Evolutionary conservation across 92 coral and sea anemone genomes (phyloP), one percentile per base, ranked within the genome.

Genomic region (Actinernus sp.): DNA sequence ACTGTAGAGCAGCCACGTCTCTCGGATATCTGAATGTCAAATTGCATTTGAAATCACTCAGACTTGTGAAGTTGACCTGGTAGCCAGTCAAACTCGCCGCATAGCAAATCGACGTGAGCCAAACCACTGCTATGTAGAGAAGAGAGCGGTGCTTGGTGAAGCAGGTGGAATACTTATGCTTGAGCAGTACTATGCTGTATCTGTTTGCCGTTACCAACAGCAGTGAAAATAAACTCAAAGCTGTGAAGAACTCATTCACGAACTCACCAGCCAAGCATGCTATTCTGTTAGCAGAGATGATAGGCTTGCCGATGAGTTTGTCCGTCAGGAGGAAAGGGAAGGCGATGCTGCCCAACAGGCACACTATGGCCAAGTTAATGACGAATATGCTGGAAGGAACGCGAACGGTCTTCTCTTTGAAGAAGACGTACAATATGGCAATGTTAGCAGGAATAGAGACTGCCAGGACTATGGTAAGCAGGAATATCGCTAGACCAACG

Each of bases 371-470:
- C 13, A 89, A 27, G 52, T 84, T 89, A 2, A 81, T 23, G 49
- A 89, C 75, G 55, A 77, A 83, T 31, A 84, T 33, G 12, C 83
- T 73, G 1, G 96, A 74, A 51, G 88, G 33, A 44, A 58, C 76
- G 7, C 88, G 79, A 0, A 79, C 50, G 27, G 73, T 72, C 61
- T 62, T 74, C 26, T 89, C 96, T 32, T 69, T 79, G 48, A 58
- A 46, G 68, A 84, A 70, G 68, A 87, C 92, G 65, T 63, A 84
- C 43, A 84, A 62, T 11, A 89, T 65, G 11, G 76, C 76, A 44
- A 64, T 30, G 41, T 73, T 81, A 10, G 69, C 88, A 1, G 58
- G 14, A 10, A 48, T 25, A 0, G 88, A 70, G 21, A 70, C 17
- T 18, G 41, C 23, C 32, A 70, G 58, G 4, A 46, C 44, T 11